Evolutionary conservation across 2,113 vertebrate genomes (phyloP).

Genomic region (Nesoenas mayeri): DNA sequence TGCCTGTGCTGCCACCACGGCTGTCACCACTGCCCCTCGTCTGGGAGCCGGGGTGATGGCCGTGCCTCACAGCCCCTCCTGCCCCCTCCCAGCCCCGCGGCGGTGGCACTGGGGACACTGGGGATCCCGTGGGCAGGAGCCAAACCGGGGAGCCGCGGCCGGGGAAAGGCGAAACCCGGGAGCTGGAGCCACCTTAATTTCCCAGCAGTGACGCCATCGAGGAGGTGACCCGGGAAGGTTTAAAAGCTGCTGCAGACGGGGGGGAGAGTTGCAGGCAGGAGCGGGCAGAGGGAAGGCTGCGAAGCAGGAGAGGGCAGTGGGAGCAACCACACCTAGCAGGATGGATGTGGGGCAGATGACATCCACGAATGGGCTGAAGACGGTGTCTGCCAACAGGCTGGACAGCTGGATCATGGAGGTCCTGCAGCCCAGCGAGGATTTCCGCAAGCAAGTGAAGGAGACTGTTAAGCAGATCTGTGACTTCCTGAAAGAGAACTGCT

Average conservation of each 20-base stretch:
- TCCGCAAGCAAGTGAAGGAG: background rate
- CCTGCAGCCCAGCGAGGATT: slow-evolving; percentile 12
- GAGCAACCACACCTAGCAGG: accelerated
- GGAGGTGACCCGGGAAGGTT: background rate
- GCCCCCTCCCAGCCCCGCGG: background rate
- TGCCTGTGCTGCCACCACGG: background rate
- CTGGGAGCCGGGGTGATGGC: background rate
- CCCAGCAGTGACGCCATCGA: background rate
- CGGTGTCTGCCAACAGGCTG: accelerated
- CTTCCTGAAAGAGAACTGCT: slow-evolving; percentile 42
- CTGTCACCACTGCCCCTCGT: background rate
- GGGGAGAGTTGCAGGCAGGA: accelerated
- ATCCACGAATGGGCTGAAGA: accelerated
- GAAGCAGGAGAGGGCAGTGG: too few relatives aligned
- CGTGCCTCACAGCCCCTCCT: accelerated
- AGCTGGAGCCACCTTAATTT: background rate
- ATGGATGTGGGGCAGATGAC: background rate
- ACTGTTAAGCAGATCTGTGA: background rate
- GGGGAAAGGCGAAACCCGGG: background rate
- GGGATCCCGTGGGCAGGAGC: background rate
- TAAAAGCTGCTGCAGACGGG: background rate
- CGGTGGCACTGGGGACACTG: accelerated
- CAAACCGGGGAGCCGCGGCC: too few relatives aligned
- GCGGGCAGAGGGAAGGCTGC: accelerated
- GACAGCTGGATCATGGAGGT: background rate